Evolutionary conservation across 2,113 vertebrate species (phyloP), one percentile per base, ranked within the genome.

Genomic region (Petrocephalus microphthalmus): DNA sequence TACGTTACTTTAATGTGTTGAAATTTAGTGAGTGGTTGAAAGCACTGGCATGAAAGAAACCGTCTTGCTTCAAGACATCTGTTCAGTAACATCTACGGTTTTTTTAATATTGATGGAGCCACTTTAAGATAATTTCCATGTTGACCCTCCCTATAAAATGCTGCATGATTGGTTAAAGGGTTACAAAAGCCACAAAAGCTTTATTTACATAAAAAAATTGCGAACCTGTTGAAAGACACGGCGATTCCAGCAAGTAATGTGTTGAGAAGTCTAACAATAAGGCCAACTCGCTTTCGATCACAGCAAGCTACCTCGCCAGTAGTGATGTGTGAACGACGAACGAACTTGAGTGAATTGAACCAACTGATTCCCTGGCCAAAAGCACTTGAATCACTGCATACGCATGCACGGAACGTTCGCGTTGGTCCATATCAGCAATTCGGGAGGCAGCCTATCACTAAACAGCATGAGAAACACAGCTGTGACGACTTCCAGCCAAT

Each of bases 171-270:
- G 49, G 25, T 52, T 52, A 42, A 33, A 53, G 19, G 52, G 22
- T 29, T 11, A 56, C 25, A 33, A 85, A 54, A 29, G 51, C 52
- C 49, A 33, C 25, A 22, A 10, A 56, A 33, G 17, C 25, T 33
- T 54, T 3, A 54, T 56, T 85, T 85, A 22, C 10, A 49, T 56
- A n/a, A 13, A 67, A 67, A 29, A 71, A 19, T 51, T 20, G 20
- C 10, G 29, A 33, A 88, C 83, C 83, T 88, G 88, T 88, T 88
- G 88, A 88, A 85, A 25, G 52, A 42, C 42, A 29, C 47, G 83
- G 17, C 19, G 29, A 54, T 29, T 54, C 51, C 2, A 5, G 49
- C 8, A 88, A 42, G 2, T 2, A 51, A 84, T 22, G 22, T 33
- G 11, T 33, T 25, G 47, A 10, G 10, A 37, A 15, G 5, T 33